Conservation (phyloP, 2,113 vertebrate species). For the Apeltes quadracus region DNA sequence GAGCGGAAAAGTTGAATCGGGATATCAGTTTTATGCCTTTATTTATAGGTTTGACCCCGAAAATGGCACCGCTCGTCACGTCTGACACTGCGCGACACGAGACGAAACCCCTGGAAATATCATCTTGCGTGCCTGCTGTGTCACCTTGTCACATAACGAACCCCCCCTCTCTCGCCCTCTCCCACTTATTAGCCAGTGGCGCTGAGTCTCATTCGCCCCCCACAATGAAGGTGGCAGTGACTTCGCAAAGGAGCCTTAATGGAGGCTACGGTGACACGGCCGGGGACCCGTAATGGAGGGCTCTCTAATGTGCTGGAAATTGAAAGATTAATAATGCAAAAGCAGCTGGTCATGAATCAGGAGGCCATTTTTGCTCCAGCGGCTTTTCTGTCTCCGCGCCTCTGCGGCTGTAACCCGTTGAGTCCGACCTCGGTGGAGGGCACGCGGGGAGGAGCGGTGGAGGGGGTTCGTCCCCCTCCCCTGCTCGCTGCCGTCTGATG, state of each 20-base stretch:
- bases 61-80: slow-evolving; percentile 55
- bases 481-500: slow-evolving; percentile 41
- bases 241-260: slow-evolving; percentile 72
- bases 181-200: slow-evolving; percentile 60
- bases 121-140: slow-evolving; percentile 61
- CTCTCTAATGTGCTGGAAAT: slow-evolving; percentile 89
- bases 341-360: slow-evolving; percentile 90
- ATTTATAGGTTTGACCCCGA: slow-evolving; percentile 54
- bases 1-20: slow-evolving; percentile 2
- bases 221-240: slow-evolving; percentile 68
- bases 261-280: slow-evolving; percentile 72
- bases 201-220: slow-evolving; percentile 49
- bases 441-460: slow-evolving; percentile 11
- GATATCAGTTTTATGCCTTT: slow-evolving; percentile 28
- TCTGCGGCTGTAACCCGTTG: slow-evolving; percentile 29
- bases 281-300: slow-evolving; percentile 81
- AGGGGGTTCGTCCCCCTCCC: background rate
- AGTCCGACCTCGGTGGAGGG: slow-evolving; percentile 69
- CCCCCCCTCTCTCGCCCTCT: slow-evolving; percentile 1
- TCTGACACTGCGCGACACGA: slow-evolving; percentile 54
- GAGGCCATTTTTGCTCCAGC: slow-evolving; percentile 71
- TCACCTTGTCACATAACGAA: slow-evolving; percentile 59
- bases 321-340: slow-evolving; percentile 98
- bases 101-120: slow-evolving; percentile 65
- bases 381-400: slow-evolving; percentile 39